Conservation (phyloP, 2,113 vertebrate species). For the Catharus fuscescens region DNA sequence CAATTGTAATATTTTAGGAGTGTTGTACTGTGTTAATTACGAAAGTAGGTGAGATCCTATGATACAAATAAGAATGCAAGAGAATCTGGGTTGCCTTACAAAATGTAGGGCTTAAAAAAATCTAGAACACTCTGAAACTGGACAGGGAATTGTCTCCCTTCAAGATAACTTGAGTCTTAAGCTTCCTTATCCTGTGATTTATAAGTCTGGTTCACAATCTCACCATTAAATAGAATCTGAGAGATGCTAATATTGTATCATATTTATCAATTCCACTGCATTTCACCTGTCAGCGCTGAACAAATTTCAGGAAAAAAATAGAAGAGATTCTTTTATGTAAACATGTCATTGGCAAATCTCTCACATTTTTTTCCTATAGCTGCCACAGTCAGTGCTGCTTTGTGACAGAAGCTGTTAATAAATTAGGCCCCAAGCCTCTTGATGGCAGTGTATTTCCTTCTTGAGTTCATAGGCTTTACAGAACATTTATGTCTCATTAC, state of each 20-base stretch:
- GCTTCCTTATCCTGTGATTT: not conserved
- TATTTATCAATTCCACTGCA: not conserved
- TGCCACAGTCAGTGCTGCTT: not conserved
- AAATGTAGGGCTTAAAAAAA: not conserved
- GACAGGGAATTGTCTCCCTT: not conserved
- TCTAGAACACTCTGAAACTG: not conserved
- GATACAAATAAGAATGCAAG: not conserved
- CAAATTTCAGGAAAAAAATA: not conserved
- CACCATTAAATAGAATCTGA: not conserved
- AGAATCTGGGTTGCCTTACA: not conserved
- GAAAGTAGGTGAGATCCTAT: not conserved
- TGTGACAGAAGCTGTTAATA: slow-evolving; percentile 63
- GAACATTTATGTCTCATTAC: slow-evolving; percentile 81
- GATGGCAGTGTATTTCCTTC: slow-evolving; percentile 76
- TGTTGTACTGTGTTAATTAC: not conserved
- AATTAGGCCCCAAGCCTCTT: slow-evolving; percentile 73
- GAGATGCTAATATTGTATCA: not conserved
- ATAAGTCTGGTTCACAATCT: not conserved
- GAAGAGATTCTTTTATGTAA: not conserved
- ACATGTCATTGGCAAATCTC: not conserved
- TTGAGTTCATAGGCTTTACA: slow-evolving; percentile 77
- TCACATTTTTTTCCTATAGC: not conserved
- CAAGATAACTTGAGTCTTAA: not conserved
- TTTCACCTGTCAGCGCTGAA: not conserved
- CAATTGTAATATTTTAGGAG: not conserved